Percentiles rank a stretch among this genome's conserved stretches.
Conservation (phyloP, 2,888 invertebrate species). For the Drosophila rubida region DNA sequence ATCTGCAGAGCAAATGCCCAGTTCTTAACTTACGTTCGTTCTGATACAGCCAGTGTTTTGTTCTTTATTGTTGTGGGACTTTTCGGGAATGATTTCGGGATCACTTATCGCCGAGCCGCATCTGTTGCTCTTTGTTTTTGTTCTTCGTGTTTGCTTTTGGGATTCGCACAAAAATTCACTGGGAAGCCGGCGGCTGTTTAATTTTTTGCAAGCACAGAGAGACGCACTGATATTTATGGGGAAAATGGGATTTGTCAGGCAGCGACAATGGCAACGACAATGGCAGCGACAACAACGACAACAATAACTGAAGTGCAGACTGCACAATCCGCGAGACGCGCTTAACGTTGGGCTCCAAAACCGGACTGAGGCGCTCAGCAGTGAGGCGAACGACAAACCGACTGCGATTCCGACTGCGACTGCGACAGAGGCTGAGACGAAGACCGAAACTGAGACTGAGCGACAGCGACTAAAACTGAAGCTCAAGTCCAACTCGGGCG, state of each 20-base stretch:
- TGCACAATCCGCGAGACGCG: constrained; percentile 67
- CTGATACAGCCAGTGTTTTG: background rate
- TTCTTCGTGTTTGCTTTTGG: background rate
- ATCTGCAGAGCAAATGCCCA: constrained; percentile 21
- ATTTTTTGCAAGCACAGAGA: constrained; percentile 42
- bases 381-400: constrained; percentile 33
- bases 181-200: constrained; percentile 64
- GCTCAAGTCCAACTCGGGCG: constrained; percentile 47
- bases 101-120: constrained; percentile 35
- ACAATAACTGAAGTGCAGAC: constrained; percentile 31
- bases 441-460: constrained; percentile 19
- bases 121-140: constrained; percentile 34
- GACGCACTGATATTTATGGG: constrained; percentile 56
- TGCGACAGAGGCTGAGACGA: constrained; percentile 10
- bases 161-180: constrained; percentile 54
- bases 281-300: constrained; percentile 14
- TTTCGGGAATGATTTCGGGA: constrained; percentile 3
- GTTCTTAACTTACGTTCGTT: constrained; percentile 50
- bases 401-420: constrained; percentile 28
- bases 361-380: constrained; percentile 75
- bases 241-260: constrained; percentile 48
- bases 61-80: background rate
- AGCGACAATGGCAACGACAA: constrained; percentile 10
- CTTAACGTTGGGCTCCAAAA: constrained; percentile 79
- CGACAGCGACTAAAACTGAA: constrained; percentile 7